A percentile compares a stretch with the other conserved stretches of the same genome.
Conservation (phyloP, 2,113 vertebrate species). For the Tylochromis polylepis region DNA sequence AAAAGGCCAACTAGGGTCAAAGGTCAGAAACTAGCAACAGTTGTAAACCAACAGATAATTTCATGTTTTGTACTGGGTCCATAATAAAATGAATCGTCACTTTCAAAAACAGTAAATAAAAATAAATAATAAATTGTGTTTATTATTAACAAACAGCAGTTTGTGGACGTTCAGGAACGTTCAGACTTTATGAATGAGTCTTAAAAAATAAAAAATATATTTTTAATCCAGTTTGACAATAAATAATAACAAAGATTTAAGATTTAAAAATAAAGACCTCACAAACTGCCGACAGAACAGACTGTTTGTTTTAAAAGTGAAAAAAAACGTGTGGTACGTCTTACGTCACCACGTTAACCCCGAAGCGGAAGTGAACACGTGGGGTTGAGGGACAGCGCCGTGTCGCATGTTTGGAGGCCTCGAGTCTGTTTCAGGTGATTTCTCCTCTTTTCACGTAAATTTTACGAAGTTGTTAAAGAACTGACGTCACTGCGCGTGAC, state of each 20-base stretch:
- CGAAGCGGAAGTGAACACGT: constrained; percentile 65
- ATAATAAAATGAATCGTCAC: not conserved
- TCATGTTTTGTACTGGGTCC: fast-evolving
- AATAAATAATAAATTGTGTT: not conserved
- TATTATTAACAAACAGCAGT: not conserved
- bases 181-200: not conserved
- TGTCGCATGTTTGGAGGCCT: not conserved
- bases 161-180: not conserved
- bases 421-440: not conserved
- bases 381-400: not conserved
- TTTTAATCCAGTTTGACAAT: not conserved
- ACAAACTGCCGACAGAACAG: fast-evolving
- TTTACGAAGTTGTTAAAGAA: fast-evolving
- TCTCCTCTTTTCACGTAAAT: not conserved
- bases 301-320: fast-evolving
- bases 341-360: constrained; percentile 50
- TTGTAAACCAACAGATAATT: not conserved
- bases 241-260: not conserved
- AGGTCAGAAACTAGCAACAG: not conserved
- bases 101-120: not conserved
- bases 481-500: not conserved
- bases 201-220: not conserved
- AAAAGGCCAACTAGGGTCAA: not conserved
- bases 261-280: not conserved
- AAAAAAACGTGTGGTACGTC: not conserved